Evolutionary conservation across 2,797 vertebrate species (phyloP).

Genomic region (Salmo trutta): DNA sequence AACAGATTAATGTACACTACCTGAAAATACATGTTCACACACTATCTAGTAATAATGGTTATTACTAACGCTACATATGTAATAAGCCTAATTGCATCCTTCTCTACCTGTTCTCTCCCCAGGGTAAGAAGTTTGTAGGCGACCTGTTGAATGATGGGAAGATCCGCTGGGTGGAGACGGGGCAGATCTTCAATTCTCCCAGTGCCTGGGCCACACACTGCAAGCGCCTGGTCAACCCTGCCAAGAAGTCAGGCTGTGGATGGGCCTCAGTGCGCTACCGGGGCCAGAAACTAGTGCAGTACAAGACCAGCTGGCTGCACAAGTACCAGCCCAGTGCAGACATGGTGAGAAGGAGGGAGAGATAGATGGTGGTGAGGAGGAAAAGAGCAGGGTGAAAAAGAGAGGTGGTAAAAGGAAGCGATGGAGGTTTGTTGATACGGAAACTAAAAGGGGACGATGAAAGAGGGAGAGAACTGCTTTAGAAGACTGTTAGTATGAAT

Average conservation of each 20-base stretch:
- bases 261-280: conserved; percentile 96
- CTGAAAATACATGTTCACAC: not conserved
- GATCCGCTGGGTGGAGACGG: conserved; percentile 95
- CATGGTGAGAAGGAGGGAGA: conserved; percentile 74
- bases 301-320: conserved; percentile 93
- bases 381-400: conserved; percentile 55
- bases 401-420: not conserved
- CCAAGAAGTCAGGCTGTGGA: conserved; percentile 96
- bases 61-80: not conserved
- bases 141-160: conserved; percentile 91
- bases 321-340: conserved; percentile 88
- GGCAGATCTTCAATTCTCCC: conserved; percentile 93
- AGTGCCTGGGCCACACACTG: conserved; percentile 98
- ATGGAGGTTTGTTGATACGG: conserved; percentile 36
- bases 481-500: not conserved
- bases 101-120: conserved; percentile 7
- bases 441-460: conserved; percentile 17
- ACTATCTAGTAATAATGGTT: not conserved
- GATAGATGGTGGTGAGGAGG: conserved; percentile 19
- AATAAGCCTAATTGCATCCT: not conserved
- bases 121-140: conserved; percentile 96
- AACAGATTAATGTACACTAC: not conserved
- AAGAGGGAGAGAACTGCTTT: not conserved
- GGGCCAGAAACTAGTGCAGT: conserved; percentile 94
- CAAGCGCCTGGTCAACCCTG: conserved; percentile 94